Conservation (phyloP, 1,140 invertebrate genomes). For the Hermetia illucens region DNA sequence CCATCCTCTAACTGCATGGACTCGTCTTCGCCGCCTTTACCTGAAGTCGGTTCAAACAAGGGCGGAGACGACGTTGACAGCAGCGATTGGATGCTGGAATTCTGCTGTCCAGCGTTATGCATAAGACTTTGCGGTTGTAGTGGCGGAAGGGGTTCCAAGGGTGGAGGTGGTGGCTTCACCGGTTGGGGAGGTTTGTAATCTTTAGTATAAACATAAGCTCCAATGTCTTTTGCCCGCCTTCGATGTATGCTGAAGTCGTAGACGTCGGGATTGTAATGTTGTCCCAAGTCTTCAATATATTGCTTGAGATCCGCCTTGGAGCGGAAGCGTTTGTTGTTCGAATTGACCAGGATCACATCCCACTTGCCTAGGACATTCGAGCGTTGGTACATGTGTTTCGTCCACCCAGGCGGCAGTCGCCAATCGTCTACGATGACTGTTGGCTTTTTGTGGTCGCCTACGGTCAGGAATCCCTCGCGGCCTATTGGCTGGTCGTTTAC, state of each 20-base stretch:
- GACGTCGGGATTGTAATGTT: conserved; percentile 35
- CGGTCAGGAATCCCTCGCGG: conserved; percentile 31
- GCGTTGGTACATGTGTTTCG: conserved; percentile 57
- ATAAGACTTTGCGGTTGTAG: conserved; percentile 6
- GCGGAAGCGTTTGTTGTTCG: conserved; percentile 43
- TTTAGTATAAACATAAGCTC: conserved; percentile 32
- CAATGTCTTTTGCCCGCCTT: conserved; percentile 37
- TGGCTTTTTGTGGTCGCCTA: conserved; percentile 33
- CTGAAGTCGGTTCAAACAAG: too few species aligned
- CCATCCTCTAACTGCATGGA: conserved; percentile 11
- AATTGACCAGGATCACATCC: conserved; percentile 61
- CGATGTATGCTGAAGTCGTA: conserved; percentile 46
- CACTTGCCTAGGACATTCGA: conserved; percentile 59
- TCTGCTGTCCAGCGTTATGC: conserved; percentile 1
- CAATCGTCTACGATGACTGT: conserved; percentile 55
- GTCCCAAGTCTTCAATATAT: conserved; percentile 36
- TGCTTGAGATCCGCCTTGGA: conserved; percentile 41
- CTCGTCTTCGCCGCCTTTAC: too few species aligned
- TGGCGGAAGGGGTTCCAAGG: conserved; percentile 13
- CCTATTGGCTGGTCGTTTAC: conserved; percentile 46
- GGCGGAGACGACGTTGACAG: too few species aligned
- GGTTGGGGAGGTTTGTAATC: conserved; percentile 19
- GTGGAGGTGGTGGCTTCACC: conserved; percentile 16
- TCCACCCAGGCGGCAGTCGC: conserved; percentile 55
- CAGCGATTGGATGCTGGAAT: neutral